phyloP scores from a whole-genome alignment of 1,140 invertebrate genomes.

The Rhynchophorus ferrugineus region DNA sequence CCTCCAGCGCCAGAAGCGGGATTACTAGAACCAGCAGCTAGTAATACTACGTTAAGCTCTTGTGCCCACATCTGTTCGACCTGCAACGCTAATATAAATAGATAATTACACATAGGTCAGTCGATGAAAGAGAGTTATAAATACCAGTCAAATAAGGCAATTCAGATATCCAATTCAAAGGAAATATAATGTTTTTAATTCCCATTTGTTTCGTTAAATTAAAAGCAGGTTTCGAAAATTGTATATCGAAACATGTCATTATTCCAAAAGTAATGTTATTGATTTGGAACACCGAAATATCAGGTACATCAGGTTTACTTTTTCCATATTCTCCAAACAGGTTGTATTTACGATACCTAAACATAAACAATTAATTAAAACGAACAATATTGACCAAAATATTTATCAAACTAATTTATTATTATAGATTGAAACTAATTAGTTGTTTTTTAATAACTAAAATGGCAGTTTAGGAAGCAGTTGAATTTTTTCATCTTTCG shows the following conservation, averaged over 20 bases:
- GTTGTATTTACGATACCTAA: conserved; percentile 61
- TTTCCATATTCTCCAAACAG: conserved; percentile 50
- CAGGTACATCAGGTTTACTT: conserved; percentile 41
- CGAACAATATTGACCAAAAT: too few species aligned
- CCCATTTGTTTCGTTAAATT: conserved; percentile 45
- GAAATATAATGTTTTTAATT: conserved; percentile 62
- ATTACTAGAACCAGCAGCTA: conserved; percentile 48
- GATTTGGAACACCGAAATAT: conserved; percentile 55
- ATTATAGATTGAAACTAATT: too few species aligned
- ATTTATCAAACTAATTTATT: too few species aligned
- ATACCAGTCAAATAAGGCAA: conserved; percentile 61
- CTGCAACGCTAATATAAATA: conserved; percentile 39
- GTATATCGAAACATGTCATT: conserved; percentile 71
- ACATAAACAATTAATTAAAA: too few species aligned
- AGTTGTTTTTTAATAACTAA: too few species aligned
- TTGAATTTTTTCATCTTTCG: too few species aligned
- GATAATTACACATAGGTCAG: neutral
- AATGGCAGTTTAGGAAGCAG: too few species aligned
- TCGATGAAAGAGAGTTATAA: neutral
- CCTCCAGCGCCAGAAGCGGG: conserved; percentile 39
- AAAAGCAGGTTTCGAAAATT: conserved; percentile 55
- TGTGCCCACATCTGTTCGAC: conserved; percentile 47
- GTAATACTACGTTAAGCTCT: conserved; percentile 43
- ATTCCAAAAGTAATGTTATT: conserved; percentile 78
- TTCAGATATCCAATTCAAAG: conserved; percentile 68